These are phyloP conservation scores for Apantesis nais DNA, from an alignment of 2,888 invertebrate genomes.

Conservation along the genomic window DNA sequence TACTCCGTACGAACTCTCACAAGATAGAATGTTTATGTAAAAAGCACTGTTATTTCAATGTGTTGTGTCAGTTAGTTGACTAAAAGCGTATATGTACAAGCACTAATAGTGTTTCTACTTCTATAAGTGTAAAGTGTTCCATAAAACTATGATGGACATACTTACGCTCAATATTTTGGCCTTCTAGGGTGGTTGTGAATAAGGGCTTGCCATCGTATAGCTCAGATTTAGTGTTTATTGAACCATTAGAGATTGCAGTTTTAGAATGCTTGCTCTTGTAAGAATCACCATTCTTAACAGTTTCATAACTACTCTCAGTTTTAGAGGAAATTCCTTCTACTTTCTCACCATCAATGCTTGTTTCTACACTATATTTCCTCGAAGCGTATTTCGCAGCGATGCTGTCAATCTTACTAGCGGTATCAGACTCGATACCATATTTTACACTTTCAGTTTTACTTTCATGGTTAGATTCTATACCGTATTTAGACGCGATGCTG, in stretches of 20 bases:
- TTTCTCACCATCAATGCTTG: conserved; percentile 62
- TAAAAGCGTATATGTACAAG: conserved; percentile 84
- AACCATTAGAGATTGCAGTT: conserved; percentile 69
- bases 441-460: conserved; percentile 47
- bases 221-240: conserved; percentile 63
- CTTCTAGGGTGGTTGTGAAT: conserved; percentile 91
- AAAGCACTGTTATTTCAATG: conserved; percentile 75
- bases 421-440: conserved; percentile 45
- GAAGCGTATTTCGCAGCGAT: conserved; percentile 56
- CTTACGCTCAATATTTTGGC: conserved; percentile 93
- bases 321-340: conserved; percentile 63
- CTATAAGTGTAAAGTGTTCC: conserved; percentile 49
- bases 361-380: conserved; percentile 55
- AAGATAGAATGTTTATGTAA: conserved; percentile 40
- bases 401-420: conserved; percentile 48
- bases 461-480: conserved; percentile 57
- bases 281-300: conserved; percentile 64
- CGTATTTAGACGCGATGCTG: conserved; percentile 68
- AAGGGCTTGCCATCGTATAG: conserved; percentile 87
- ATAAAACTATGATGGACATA: conserved; percentile 54
- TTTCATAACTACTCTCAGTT: conserved; percentile 64
- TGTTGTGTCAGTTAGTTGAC: conserved; percentile 77
- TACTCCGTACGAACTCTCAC: conserved; percentile 65
- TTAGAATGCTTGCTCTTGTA: conserved; percentile 71
- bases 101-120: conserved; percentile 74